A percentile compares a stretch with the other conserved stretches of the same genome.
Conservation (phyloP, 2,113 vertebrate species). For the Ctenomys sociabilis region DNA sequence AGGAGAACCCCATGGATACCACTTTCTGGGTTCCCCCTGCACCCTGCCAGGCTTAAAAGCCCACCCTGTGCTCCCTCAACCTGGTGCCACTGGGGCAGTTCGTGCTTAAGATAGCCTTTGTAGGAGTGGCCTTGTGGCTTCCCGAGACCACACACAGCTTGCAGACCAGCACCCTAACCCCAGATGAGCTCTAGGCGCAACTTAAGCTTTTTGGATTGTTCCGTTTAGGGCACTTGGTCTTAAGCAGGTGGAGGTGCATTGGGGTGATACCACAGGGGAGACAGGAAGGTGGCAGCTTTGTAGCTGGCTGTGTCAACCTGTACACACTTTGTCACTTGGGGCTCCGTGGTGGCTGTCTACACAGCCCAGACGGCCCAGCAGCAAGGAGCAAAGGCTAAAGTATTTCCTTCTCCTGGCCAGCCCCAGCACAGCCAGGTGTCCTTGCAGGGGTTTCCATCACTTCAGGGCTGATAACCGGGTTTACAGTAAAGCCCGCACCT, state of each 20-base stretch:
- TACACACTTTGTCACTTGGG: fast-evolving
- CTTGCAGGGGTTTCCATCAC: not conserved
- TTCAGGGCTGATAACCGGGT: not conserved
- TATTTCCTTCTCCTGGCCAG: not conserved
- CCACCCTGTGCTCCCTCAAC: not conserved
- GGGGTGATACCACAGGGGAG: fast-evolving
- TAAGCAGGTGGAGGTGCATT: not conserved
- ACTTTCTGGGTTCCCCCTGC: fast-evolving
- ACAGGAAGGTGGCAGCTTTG: not conserved
- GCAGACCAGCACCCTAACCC: not conserved
- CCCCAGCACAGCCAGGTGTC: not conserved
- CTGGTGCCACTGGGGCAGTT: too few relatives aligned
- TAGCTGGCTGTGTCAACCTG: not conserved
- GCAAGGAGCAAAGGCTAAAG: not conserved
- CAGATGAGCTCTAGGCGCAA: not conserved
- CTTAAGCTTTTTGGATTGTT: not conserved
- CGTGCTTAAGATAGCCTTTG: not conserved
- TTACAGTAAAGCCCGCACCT: slow-evolving; percentile 46
- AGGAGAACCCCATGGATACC: not conserved
- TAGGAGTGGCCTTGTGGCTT: not conserved
- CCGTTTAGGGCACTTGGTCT: not conserved
- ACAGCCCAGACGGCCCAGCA: not conserved
- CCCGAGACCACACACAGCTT: not conserved
- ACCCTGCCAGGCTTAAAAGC: not conserved
- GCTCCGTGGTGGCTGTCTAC: not conserved